Base-by-base conservation (phyloP, 2,888 invertebrate genomes). In the Pachymerium ferrugineum region DNA sequence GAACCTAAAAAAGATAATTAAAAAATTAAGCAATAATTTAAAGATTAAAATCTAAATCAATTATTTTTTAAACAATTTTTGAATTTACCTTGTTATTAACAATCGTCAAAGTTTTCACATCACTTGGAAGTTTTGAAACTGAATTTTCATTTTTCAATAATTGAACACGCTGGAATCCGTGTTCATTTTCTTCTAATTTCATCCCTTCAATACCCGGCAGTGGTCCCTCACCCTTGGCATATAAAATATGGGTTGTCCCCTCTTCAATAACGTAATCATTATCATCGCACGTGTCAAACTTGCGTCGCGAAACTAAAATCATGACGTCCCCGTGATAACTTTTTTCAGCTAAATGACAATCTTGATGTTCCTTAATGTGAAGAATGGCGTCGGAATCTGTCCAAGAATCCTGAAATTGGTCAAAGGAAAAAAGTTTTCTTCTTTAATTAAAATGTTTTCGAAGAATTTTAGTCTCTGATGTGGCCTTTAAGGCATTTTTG, bases 201-300 rank as follows among this genome's bases (percentile, higher is more conserved):
- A 92, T 83, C 0, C 90, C 90, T 74, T 86, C 86, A 3, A 90
- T 83, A 62, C 88, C 85, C 77, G 87, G 89, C 16, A 94, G 81
- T 28, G 89, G 90, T 74, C 91, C 91, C n/a, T 84, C 83, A 0
- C 94, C 94, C 77, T 88, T 87, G 0, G 92, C 88, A 93, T 94
- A 95, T 1, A 94, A 87, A 3, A 95, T 83, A 81, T 94, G 94
- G 75, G 92, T 92, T 30, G 95, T 95, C 28, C 93, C 95, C 81
- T 92, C 91, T 93, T 91, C 89, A 77, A 92, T 89, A 16, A 90
- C 80, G 80, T 92, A 92, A 81, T 91, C 89, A 73, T 85, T 83
- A 3, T 75, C 74, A 16, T 85, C 84, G 80, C 95, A 95, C 1
- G 94, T 94, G 80, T 94, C 93, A 79, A 94, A 92, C 80, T 88